phyloP scores from a whole-genome alignment of 2,113 vertebrate species.

The Etia nguti region DNA sequence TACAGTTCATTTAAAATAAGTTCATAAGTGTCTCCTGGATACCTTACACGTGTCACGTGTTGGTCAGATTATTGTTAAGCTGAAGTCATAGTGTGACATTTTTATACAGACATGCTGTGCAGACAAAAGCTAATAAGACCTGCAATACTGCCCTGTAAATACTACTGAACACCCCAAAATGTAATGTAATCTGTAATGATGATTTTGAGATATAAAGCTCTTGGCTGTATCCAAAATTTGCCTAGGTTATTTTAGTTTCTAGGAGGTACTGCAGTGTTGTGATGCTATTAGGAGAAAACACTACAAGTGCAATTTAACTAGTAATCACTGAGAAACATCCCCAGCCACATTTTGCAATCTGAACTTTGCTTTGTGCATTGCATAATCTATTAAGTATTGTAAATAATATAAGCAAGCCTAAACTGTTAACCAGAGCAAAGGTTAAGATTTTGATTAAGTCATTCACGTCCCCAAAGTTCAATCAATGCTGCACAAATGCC shows the following conservation, averaged over 20 bases:
- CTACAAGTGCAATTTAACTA: neutral
- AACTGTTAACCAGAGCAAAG: neutral
- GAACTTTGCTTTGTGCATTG: neutral
- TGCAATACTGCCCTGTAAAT: neutral
- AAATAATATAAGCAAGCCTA: neutral
- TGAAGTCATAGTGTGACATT: neutral
- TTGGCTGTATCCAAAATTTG: neutral
- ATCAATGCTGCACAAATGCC: constrained; percentile 32
- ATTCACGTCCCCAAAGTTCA: neutral
- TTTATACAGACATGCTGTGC: neutral
- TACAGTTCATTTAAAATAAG: neutral
- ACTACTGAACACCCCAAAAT: neutral
- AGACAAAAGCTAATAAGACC: neutral
- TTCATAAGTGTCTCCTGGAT: neutral
- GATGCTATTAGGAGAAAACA: neutral
- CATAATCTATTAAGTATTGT: neutral
- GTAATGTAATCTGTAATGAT: neutral
- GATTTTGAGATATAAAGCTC: neutral
- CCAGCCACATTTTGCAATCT: neutral
- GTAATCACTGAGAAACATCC: neutral
- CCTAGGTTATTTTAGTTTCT: neutral
- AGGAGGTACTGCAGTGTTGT: neutral
- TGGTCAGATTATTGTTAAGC: neutral
- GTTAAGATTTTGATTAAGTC: neutral
- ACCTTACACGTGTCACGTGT: neutral